phyloP scores from a whole-genome alignment of 2,113 vertebrate genomes.

The Menura novaehollandiae region DNA sequence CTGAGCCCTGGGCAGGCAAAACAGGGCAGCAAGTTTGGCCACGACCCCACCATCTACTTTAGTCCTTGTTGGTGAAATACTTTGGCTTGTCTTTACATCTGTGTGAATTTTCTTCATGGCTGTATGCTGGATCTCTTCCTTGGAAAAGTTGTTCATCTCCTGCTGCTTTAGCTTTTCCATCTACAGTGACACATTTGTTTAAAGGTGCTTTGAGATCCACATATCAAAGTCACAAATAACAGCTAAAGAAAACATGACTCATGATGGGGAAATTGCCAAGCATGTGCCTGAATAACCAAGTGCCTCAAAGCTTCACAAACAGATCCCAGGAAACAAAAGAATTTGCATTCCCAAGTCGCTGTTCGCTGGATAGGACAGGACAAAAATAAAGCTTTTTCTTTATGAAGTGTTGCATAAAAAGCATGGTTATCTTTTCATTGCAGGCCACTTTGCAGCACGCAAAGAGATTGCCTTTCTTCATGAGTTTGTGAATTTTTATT shows the following conservation, averaged over 20 bases:
- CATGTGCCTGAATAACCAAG: not conserved
- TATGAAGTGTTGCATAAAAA: not conserved
- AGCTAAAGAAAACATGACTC: constrained; percentile 20
- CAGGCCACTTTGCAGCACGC: constrained; percentile 13
- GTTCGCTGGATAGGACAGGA: constrained; percentile 5
- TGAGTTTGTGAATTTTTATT: constrained; percentile 46
- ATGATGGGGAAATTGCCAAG: constrained; percentile 6
- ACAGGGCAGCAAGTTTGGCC: not conserved
- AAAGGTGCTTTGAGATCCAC: constrained; percentile 5
- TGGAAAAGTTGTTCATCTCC: not conserved
- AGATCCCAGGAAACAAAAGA: constrained; percentile 6
- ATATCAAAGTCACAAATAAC: constrained; percentile 16
- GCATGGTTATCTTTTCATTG: constrained; percentile 11
- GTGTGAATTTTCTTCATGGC: not conserved
- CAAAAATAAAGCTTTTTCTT: constrained; percentile 24
- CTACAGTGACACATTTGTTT: not conserved
- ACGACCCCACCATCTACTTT: too few species aligned
- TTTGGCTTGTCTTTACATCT: not conserved
- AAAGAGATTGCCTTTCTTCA: constrained; percentile 18
- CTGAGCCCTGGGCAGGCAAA: not conserved
- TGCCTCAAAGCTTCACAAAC: not conserved
- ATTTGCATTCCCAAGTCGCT: not conserved
- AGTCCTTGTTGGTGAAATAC: not conserved
- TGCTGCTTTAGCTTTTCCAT: not conserved
- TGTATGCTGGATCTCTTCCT: not conserved